These are phyloP conservation scores for Gobius niger DNA, from an alignment of 2,113 vertebrate species.

Conservation along the genomic window DNA sequence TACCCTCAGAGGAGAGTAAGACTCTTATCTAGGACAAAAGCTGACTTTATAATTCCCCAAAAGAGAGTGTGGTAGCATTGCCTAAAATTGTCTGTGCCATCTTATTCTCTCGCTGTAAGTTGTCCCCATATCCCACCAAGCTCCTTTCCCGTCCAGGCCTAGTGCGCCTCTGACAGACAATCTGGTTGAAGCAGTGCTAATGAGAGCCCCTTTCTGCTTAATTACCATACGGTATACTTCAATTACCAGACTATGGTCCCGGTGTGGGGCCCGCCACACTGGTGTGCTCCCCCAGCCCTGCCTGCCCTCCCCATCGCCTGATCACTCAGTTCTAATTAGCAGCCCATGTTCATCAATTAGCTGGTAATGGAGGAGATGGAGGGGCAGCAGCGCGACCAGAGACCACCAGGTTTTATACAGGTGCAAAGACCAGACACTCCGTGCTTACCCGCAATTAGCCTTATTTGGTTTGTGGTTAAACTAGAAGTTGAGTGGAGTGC, in stretches of 20 bases:
- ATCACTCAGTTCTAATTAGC: constrained; percentile 73
- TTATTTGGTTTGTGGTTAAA: constrained; percentile 49
- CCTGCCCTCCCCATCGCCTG: constrained; percentile 49
- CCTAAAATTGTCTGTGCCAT: constrained; percentile 44
- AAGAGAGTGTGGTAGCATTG: constrained; percentile 51
- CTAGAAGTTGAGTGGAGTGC: constrained; percentile 25
- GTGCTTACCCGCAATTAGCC: constrained; percentile 65
- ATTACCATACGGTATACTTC: constrained; percentile 72
- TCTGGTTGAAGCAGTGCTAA: constrained; percentile 62
- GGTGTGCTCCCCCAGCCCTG: constrained; percentile 55
- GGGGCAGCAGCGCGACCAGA: constrained; percentile 45
- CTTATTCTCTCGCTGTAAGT: constrained; percentile 23
- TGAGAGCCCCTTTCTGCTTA: constrained; percentile 66
- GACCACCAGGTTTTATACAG: constrained; percentile 59
- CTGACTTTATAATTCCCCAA: constrained; percentile 68
- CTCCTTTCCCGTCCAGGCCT: constrained; percentile 26
- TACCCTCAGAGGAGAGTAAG: constrained; percentile 60
- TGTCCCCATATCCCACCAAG: not conserved
- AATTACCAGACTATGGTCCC: constrained; percentile 70
- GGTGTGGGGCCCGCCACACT: constrained; percentile 58
- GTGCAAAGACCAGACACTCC: constrained; percentile 57
- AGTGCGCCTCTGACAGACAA: constrained; percentile 45
- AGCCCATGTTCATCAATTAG: constrained; percentile 76
- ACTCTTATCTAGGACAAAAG: constrained; percentile 71
- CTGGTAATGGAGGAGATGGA: constrained; percentile 67